A percentile compares a stretch with the other conserved stretches of the same genome.
phyloP scores from a whole-genome alignment of 2,113 vertebrate genomes.

The Brachyhypopomus occidentalis region DNA sequence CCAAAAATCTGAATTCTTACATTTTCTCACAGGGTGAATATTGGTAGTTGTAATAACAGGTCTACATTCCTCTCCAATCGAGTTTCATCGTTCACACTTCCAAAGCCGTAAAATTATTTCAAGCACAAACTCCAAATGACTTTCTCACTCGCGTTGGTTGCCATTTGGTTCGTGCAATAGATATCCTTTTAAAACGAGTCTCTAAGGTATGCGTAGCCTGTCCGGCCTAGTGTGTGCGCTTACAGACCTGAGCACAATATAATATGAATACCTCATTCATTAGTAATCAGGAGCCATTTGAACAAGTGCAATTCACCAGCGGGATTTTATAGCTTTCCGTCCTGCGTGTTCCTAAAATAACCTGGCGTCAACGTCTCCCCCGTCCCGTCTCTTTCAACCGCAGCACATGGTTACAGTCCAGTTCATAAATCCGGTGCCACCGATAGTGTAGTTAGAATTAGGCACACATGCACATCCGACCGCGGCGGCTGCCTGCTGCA shows the following conservation, averaged over 20 bases:
- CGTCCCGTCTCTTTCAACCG: conserved; percentile 28
- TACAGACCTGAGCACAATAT: too few species aligned
- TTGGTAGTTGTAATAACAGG: too few species aligned
- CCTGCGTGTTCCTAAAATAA: conserved; percentile 64
- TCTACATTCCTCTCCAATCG: too few species aligned
- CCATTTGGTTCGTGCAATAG: neutral
- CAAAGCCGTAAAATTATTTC: too few species aligned
- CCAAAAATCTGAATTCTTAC: too few species aligned
- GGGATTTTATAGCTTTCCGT: conserved; percentile 39
- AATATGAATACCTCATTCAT: conserved; percentile 58
- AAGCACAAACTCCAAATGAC: neutral
- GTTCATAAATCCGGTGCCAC: conserved; percentile 69
- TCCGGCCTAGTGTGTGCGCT: too few species aligned
- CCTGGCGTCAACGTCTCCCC: conserved; percentile 48
- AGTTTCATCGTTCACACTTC: too few species aligned
- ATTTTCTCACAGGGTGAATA: too few species aligned
- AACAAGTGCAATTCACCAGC: conserved; percentile 57
- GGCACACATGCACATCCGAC: conserved; percentile 68
- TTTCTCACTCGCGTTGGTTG: neutral
- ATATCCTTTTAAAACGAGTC: neutral
- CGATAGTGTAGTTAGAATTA: conserved; percentile 61
- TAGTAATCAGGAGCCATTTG: conserved; percentile 61
- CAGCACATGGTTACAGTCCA: conserved; percentile 73
- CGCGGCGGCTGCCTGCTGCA: conserved; percentile 67
- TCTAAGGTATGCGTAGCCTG: neutral